Base-by-base conservation (phyloP, 53 echinoderm and acorn worm genomes). In the Holothuria leucospilota region DNA sequence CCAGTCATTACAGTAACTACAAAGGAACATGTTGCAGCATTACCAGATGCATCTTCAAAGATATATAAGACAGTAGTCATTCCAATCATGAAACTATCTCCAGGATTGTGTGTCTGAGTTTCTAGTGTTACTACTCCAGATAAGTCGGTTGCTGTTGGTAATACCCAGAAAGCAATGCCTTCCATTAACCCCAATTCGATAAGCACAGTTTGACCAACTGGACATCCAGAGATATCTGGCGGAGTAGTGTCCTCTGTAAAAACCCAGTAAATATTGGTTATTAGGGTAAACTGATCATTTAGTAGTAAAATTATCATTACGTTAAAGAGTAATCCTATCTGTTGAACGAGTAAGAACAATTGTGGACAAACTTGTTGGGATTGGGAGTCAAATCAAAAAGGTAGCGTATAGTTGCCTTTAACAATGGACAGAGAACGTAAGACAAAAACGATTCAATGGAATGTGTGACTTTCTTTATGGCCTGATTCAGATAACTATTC, bases 141-240 rank as follows among this genome's bases (percentile, higher is more conserved):
- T 72, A 90, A 78, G 71, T 94, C 94, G 21, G 69, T 84, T 21
- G 90, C 94, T 11, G 88, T 82, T 16, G 94, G 91, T 59, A 86
- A 82, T 28, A 73, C 51, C 73, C 70, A 90, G 59, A 46, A 13
- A 66, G 86, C 81, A 20, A 79, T 41, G 9, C 86, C 71, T 38
- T 82, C 88, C 6, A 21, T 42, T 53, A 16, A 42, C 0, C 88
- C 88, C 8, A 88, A 60, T 72, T 88, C 88, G 39, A 88, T 63
- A 21, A 29, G 20, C 18, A 68, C 60, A 0, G 39, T 62, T 39
- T 82, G 39, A 29, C 71, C 59, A 24, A 8, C 10, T 20, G 71
- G 72, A 29, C 71, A 62, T 29, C 39, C 72, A 56, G 18, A 16
- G 2, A 90, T 81, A n/a, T 42, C 34, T 15, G 85, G 86, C 23